Percentiles rank a stretch among this genome's conserved stretches.
phyloP scores from a whole-genome alignment of 2,113 vertebrate species.

The Serilophus lunatus region DNA sequence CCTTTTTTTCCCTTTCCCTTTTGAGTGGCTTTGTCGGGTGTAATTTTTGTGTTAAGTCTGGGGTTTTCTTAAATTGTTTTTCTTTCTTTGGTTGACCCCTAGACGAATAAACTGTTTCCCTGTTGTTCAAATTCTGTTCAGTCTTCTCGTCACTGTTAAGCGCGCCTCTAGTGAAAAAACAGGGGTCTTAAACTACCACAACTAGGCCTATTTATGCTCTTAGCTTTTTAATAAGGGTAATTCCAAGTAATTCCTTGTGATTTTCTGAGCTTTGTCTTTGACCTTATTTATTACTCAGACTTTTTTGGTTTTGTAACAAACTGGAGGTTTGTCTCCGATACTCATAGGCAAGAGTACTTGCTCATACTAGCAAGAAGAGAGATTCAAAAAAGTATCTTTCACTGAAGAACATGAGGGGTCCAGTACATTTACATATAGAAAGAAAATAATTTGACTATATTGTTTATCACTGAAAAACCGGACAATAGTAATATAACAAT shows the following conservation, averaged over 20 bases:
- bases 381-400: neutral
- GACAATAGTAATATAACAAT: neutral
- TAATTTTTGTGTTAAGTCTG: no score
- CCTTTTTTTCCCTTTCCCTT: no score
- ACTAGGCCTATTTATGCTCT: neutral
- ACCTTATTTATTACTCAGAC: neutral
- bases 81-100: no score
- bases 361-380: neutral
- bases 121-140: no score
- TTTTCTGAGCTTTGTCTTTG: neutral
- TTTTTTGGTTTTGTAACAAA: no score
- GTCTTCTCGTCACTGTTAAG: no score
- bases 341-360: neutral
- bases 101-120: no score
- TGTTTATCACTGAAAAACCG: neutral
- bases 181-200: no score
- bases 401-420: neutral
- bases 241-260: neutral
- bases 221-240: neutral
- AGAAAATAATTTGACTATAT: neutral
- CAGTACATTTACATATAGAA: neutral
- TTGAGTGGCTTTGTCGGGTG: no score
- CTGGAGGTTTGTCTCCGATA: no score
- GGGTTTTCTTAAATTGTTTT: no score
- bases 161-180: no score